Evolutionary conservation across 2,888 invertebrate species (phyloP).

Genomic region (Temnothorax ravouxi): DNA sequence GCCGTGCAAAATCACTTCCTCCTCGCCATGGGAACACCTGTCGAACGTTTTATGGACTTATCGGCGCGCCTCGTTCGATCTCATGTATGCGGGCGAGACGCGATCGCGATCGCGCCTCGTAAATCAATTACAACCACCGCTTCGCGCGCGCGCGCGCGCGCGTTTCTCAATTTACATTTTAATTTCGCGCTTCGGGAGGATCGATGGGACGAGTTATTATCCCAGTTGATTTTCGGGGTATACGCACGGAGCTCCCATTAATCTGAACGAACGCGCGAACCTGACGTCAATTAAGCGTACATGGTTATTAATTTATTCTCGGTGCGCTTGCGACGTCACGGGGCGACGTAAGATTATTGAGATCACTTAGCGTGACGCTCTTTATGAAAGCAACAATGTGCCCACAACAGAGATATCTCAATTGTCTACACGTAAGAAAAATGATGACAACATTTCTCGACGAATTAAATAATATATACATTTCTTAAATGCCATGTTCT

Average conservation of each 20-base stretch:
- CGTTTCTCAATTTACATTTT: conserved; percentile 55
- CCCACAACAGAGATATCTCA: background rate
- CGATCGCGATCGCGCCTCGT: conserved; percentile 63
- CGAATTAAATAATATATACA: background rate
- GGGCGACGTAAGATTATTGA: conserved; percentile 42
- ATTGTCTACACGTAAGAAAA: background rate
- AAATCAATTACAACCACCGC: conserved; percentile 44
- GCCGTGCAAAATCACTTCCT: conserved; percentile 75
- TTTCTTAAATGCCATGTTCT: background rate
- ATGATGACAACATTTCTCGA: background rate
- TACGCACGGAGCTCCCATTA: conserved; percentile 52
- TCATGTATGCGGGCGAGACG: conserved; percentile 63
- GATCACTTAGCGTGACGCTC: conserved; percentile 37
- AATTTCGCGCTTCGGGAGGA: conserved; percentile 51
- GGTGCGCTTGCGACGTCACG: conserved; percentile 45
- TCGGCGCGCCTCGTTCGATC: conserved; percentile 64
- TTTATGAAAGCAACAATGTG: background rate
- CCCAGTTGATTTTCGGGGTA: conserved; percentile 53
- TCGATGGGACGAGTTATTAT: conserved; percentile 56
- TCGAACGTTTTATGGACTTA: conserved; percentile 63
- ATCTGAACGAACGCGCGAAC: conserved; percentile 50
- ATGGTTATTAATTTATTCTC: conserved; percentile 54
- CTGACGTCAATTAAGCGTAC: conserved; percentile 54
- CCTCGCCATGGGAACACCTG: conserved; percentile 71
- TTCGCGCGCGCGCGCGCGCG: conserved; percentile 21